Evolutionary conservation across 2,888 invertebrate genomes (phyloP).

Genomic region (Petrophora chlorosata): DNA sequence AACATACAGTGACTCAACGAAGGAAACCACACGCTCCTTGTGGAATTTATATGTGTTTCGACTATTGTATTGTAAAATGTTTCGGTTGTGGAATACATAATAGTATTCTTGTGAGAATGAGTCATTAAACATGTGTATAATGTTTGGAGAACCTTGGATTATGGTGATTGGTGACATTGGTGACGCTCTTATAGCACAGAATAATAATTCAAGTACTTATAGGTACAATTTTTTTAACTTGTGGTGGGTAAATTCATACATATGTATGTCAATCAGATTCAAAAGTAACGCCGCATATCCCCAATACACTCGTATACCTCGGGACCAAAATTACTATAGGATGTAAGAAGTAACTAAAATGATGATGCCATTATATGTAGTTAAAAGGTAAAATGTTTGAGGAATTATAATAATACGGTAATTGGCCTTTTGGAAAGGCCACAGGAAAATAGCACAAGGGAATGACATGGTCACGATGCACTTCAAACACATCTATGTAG

Average conservation of each 20-base stretch:
- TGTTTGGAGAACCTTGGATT: constrained; percentile 36
- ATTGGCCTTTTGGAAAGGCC: constrained; percentile 7
- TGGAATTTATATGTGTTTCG: constrained; percentile 51
- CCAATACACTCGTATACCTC: too few species aligned
- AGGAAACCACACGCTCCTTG: constrained; percentile 55
- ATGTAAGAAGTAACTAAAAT: too few species aligned
- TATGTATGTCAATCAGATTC: too few species aligned
- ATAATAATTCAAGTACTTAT: background rate
- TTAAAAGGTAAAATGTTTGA: too few species aligned
- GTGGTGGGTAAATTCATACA: too few species aligned
- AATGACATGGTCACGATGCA: background rate
- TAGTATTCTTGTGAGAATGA: constrained; percentile 47
- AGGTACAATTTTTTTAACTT: too few species aligned
- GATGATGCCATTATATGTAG: too few species aligned
- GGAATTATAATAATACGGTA: background rate
- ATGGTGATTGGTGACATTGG: too few species aligned
- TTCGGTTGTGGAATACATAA: constrained; percentile 50
- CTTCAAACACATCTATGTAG: background rate
- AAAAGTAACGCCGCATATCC: too few species aligned
- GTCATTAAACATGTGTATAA: constrained; percentile 39
- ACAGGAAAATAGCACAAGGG: constrained; percentile 11
- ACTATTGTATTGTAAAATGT: constrained; percentile 60
- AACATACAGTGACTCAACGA: constrained; percentile 50
- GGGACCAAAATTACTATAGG: too few species aligned
- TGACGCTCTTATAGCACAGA: background rate